Evolutionary conservation across 92 coral and sea anemone genomes (phyloP).

Genomic region (Epizoanthus scotinus): DNA sequence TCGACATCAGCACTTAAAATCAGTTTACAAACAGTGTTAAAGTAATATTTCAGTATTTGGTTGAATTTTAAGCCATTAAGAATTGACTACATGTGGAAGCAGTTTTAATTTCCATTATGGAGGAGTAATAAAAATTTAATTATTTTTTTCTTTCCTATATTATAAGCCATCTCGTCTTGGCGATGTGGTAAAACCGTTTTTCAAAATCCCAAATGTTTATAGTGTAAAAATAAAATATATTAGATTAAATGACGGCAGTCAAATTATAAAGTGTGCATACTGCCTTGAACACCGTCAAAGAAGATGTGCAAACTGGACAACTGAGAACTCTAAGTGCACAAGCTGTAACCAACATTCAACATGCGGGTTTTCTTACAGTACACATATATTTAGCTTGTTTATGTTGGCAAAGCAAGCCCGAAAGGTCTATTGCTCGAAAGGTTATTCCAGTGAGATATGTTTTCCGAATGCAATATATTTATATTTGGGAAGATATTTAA

Average conservation of each 20-base stretch:
- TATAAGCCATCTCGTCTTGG: neutral
- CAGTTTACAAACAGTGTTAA: conserved; percentile 18
- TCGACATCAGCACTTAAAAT: neutral
- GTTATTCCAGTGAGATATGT: neutral
- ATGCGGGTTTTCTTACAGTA: conserved; percentile 8
- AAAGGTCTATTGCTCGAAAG: neutral
- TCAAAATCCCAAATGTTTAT: neutral
- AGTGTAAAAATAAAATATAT: conserved; percentile 9
- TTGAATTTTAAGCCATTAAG: conserved; percentile 11
- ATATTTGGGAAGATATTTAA: neutral
- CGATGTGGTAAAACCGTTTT: conserved; percentile 19
- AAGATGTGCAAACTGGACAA: conserved; percentile 4
- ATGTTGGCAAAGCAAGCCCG: neutral
- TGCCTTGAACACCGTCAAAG: conserved; percentile 8
- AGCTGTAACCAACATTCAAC: neutral
- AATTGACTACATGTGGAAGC: neutral
- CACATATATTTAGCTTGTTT: neutral
- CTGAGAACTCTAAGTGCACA: conserved; percentile 1
- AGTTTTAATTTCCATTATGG: conserved; percentile 13
- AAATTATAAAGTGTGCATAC: conserved; percentile 10
- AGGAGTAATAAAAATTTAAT: conserved; percentile 23
- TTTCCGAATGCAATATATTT: neutral
- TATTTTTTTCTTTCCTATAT: neutral
- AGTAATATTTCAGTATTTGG: neutral
- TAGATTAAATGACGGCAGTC: conserved; percentile 11